Conservation (phyloP, 2,113 vertebrate species). For the Phyllostomus hastatus region DNA sequence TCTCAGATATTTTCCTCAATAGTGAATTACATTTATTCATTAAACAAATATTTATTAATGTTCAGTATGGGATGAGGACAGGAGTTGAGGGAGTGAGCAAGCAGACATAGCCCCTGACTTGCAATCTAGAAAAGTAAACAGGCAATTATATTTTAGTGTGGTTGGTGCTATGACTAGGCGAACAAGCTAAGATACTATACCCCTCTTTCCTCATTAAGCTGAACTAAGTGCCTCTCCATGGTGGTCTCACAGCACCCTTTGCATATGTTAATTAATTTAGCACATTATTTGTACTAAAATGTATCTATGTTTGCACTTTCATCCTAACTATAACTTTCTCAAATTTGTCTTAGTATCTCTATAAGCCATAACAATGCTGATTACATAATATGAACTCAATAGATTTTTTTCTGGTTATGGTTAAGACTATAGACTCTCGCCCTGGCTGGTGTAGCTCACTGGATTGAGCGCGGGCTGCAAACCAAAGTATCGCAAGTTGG, state of each 20-base stretch:
- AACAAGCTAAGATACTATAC: neutral
- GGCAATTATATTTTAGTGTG: neutral
- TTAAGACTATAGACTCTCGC: neutral
- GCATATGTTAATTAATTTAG: neutral
- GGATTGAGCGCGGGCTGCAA: too few species aligned
- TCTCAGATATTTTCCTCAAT: neutral
- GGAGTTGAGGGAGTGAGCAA: neutral
- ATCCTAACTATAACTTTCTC: neutral
- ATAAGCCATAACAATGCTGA: neutral
- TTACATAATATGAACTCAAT: neutral
- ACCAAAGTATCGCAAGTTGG: too few species aligned
- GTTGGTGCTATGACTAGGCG: neutral
- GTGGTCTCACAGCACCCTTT: neutral
- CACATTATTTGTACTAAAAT: neutral
- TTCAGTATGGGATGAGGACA: neutral
- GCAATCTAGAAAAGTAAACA: neutral
- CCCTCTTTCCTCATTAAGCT: neutral
- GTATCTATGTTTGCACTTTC: neutral
- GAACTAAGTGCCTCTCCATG: neutral
- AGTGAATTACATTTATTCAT: neutral
- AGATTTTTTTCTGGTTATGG: neutral
- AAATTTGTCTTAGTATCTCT: neutral
- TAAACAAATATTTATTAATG: neutral
- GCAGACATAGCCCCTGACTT: neutral
- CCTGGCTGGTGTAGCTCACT: too few species aligned